Evolutionary conservation across 2,113 vertebrate genomes (phyloP), one percentile per base, ranked within the genome.

Genomic region (Pandion haliaetus): DNA sequence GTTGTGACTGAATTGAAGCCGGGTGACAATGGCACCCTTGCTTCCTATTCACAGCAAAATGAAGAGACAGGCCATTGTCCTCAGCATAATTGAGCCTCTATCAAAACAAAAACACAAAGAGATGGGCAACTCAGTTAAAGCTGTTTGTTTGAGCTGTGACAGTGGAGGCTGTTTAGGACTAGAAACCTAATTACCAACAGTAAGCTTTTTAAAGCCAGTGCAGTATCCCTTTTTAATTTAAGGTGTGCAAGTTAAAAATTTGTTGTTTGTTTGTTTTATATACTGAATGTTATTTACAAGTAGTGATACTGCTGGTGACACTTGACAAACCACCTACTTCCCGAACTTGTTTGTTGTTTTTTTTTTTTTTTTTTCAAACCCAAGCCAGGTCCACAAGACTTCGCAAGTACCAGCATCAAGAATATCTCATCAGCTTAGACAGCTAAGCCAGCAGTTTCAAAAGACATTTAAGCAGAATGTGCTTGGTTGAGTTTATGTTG

Each of bases 61-160:
- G 91, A 97, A 98, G 97, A 98, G 97, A 88, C 76, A 25, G 23
- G 86, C 90, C 94, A 97, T 98, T 98, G 96, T 98, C 92, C 82
- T 47, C n/a, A 14, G 97, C 92, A 95, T 97, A 96, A 98, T 92
- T 86, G 92, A 97, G 82, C 95, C 90, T 94, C 97, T 98, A 40
- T 98, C 81, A 74, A 97, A 98, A 97, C 91, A 97, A 90, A 88
- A 82, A 54, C 80, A 76, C 96, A 81, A 65, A 86, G 95, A 93
- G 80, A 70, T 40, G 42, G 69, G 50, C 59, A 25, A 59, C 94
- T 90, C 76, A 44, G 91, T 96, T 63, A 82, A 96, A 97, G 93
- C 97, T 95, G 95, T 92, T 97, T 50, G 42, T 71, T 67, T 78
- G 92, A 93, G 94, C 95, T 82, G 7, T 7, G 24, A 57, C 96